Conservation (phyloP, 2,888 invertebrate species). For the Pachliopta kotzebuea region DNA sequence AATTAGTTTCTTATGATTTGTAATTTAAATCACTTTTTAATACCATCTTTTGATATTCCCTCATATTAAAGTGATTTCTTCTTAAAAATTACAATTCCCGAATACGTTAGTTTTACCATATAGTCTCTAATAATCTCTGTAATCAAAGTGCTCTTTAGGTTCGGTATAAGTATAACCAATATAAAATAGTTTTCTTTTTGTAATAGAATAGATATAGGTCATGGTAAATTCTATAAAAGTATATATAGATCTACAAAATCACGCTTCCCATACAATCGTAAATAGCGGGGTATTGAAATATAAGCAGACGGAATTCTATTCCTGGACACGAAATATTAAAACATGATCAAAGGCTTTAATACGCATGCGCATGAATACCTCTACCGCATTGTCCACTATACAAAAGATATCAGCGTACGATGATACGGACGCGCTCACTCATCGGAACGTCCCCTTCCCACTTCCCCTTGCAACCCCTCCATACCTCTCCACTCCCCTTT, state of each 20-base stretch:
- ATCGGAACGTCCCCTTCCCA: slow-evolving; percentile 44
- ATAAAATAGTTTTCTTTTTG: too few species aligned
- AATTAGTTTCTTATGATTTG: slow-evolving; percentile 19
- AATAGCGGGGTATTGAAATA: slow-evolving; percentile 14
- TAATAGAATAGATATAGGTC: too few species aligned
- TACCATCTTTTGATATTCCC: slow-evolving; percentile 28
- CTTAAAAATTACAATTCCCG: not conserved
- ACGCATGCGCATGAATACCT: slow-evolving; percentile 18
- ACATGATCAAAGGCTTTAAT: slow-evolving; percentile 6
- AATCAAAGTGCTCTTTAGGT: too few species aligned
- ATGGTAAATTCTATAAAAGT: too few species aligned
- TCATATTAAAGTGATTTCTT: slow-evolving; percentile 2
- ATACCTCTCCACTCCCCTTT: too few species aligned
- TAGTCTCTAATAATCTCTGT: too few species aligned
- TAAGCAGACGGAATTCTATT: slow-evolving; percentile 12
- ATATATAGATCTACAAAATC: too few species aligned
- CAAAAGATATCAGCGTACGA: slow-evolving; percentile 53
- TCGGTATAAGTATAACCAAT: too few species aligned
- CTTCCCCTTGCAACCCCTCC: not conserved
- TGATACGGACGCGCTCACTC: slow-evolving; percentile 53
- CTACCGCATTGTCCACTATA: slow-evolving; percentile 48
- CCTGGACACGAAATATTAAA: slow-evolving; percentile 14
- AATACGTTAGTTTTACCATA: too few species aligned
- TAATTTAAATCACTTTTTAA: slow-evolving; percentile 28
- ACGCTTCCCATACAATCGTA: too few species aligned